Evolutionary conservation across 2,888 invertebrate genomes (phyloP).

Genomic region (Schizaphis graminum): DNA sequence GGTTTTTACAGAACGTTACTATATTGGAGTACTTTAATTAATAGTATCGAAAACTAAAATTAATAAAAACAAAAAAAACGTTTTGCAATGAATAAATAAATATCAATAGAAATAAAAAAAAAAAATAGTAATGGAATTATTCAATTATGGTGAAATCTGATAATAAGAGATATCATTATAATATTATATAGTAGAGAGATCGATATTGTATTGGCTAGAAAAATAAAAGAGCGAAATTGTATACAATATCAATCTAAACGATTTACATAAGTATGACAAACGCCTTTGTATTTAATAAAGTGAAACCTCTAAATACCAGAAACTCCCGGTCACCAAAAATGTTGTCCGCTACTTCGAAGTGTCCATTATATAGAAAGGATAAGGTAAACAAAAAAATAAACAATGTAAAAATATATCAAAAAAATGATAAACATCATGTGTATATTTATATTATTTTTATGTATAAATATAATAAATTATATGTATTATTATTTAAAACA

Average conservation of each 20-base stretch:
- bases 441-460: too few species aligned
- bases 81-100: background rate
- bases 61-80: background rate
- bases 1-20: background rate
- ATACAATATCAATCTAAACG: background rate
- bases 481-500: too few species aligned
- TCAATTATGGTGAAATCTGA: background rate
- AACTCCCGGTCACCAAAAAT: too few species aligned
- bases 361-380: too few species aligned
- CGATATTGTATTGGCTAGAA: background rate
- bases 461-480: too few species aligned
- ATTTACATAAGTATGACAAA: background rate
- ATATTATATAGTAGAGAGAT: background rate
- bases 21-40: background rate
- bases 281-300: background rate
- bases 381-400: too few species aligned
- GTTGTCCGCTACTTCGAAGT: too few species aligned
- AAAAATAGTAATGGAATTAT: background rate
- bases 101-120: background rate
- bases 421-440: too few species aligned
- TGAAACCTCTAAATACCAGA: too few species aligned
- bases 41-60: background rate
- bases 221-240: background rate
- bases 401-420: too few species aligned
- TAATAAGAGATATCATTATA: background rate